These are phyloP conservation scores for Tortrix viridana DNA, from an alignment of 2,888 invertebrate species.

Conservation along the genomic window DNA sequence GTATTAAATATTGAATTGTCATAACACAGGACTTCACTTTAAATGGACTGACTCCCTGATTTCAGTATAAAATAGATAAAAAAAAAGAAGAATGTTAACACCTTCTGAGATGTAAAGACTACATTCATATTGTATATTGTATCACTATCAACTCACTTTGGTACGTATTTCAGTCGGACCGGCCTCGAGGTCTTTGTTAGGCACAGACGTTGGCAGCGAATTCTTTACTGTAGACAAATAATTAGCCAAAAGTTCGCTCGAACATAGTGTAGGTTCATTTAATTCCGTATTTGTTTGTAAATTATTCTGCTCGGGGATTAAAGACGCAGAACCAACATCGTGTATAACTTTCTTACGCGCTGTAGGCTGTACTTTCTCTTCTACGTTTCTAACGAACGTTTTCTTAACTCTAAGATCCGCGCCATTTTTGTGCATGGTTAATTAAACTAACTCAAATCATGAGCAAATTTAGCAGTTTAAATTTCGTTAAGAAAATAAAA, in stretches of 20 bases:
- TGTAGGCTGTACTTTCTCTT: conserved; percentile 54
- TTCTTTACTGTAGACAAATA: conserved; percentile 65
- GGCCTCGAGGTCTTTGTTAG: conserved; percentile 54
- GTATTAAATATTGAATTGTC: neutral
- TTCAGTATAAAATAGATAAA: too few species aligned
- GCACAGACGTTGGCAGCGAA: conserved; percentile 47
- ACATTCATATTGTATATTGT: conserved; percentile 2
- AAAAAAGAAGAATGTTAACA: neutral
- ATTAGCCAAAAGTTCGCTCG: conserved; percentile 68
- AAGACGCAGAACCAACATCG: conserved; percentile 50
- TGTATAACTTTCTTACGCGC: conserved; percentile 50
- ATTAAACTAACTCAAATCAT: neutral
- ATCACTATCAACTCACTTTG: conserved; percentile 56
- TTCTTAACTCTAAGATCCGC: conserved; percentile 72
- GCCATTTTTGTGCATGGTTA: conserved; percentile 60
- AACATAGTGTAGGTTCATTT: conserved; percentile 65
- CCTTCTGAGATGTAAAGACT: neutral
- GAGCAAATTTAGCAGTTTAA: too few species aligned
- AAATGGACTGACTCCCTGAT: neutral
- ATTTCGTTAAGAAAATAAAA: too few species aligned
- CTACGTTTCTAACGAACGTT: conserved; percentile 68
- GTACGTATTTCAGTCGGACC: conserved; percentile 54
- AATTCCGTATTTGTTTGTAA: conserved; percentile 55
- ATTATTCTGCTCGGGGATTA: conserved; percentile 21
- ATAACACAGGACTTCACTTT: conserved; percentile 1